Evolutionary conservation across 2,113 vertebrate genomes (phyloP).

Genomic region (Chelonoidis abingdonii): DNA sequence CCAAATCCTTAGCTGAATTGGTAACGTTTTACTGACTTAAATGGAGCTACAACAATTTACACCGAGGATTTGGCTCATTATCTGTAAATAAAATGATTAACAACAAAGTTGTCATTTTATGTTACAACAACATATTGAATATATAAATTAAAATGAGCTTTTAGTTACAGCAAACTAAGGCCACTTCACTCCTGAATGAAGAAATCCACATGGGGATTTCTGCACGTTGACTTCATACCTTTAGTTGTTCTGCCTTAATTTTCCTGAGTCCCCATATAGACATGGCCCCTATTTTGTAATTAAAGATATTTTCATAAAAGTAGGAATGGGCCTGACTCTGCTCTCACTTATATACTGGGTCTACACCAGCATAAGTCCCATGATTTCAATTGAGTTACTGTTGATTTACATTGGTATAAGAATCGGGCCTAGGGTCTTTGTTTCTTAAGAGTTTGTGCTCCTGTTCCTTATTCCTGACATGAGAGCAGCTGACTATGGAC

Average conservation of each 20-base stretch:
- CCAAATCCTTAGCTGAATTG: neutral
- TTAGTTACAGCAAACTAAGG: neutral
- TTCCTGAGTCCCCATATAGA: neutral
- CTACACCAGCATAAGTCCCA: neutral
- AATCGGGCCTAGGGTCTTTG: neutral
- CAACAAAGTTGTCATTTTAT: neutral
- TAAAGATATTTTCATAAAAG: neutral
- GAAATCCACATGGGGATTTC: neutral
- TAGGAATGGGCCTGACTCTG: fast-evolving
- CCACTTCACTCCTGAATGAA: neutral
- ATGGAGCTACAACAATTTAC: neutral
- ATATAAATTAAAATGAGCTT: neutral
- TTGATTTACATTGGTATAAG: fast-evolving
- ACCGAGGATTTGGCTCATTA: neutral
- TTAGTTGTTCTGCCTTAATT: neutral
- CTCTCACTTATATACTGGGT: neutral
- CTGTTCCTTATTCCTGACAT: fast-evolving
- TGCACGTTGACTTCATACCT: neutral
- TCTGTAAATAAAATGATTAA: neutral
- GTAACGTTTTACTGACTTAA: neutral
- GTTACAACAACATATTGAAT: neutral
- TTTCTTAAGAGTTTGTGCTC: neutral
- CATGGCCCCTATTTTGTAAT: neutral
- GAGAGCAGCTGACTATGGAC: fast-evolving
- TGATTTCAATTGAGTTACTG: neutral